Conservation (phyloP, 2,888 invertebrate genomes). For the Holacanthella duospinosa region DNA sequence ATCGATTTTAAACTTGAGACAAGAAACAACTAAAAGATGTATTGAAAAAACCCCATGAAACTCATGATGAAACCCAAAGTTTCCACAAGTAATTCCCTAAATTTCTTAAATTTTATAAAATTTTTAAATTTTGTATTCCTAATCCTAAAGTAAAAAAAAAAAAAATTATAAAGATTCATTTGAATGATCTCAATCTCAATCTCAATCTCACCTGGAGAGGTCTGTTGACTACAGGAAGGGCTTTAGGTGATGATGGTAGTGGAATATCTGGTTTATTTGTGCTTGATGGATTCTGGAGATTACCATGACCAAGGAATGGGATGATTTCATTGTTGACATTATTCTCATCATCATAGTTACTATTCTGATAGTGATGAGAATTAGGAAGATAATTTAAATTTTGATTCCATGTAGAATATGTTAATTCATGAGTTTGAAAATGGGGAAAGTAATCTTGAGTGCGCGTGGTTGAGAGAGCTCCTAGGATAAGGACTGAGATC, state of each 20-base stretch:
- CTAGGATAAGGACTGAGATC: background rate
- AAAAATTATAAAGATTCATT: no score
- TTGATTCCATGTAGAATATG: background rate
- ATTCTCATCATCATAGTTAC: background rate
- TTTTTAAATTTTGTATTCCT: no score
- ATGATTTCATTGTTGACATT: background rate
- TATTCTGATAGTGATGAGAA: background rate
- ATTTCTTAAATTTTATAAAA: no score
- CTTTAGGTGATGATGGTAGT: background rate
- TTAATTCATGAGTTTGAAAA: background rate
- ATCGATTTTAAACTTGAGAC: no score
- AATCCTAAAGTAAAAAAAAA: no score
- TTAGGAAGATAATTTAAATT: background rate
- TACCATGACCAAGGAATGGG: background rate
- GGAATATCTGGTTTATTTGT: background rate
- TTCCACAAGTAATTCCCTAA: no score
- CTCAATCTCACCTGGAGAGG: conserved; percentile 29
- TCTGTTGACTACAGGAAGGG: conserved; percentile 26
- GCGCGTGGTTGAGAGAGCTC: background rate
- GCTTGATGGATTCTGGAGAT: background rate
- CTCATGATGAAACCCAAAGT: no score
- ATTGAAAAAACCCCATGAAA: no score
- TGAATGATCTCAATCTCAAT: no score
- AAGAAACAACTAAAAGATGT: no score
- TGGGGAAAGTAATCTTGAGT: background rate